Conservation (phyloP, 1,140 invertebrate species). For the Nasonia longicornis region DNA sequence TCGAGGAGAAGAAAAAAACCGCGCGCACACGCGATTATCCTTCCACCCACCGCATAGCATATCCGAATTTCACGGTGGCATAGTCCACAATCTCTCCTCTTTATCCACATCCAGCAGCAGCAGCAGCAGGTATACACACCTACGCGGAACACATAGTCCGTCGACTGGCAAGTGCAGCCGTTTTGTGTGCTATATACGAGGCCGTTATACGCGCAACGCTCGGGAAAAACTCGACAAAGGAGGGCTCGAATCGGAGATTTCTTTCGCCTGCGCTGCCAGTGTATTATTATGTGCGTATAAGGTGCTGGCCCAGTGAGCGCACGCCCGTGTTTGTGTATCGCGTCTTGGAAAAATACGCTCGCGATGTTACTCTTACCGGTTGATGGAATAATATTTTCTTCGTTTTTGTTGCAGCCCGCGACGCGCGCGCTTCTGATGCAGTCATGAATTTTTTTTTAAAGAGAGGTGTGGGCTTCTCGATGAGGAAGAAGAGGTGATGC, state of each 20-base stretch:
- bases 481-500: no score
- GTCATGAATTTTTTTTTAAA: constrained; percentile 30
- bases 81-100: neutral
- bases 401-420: neutral
- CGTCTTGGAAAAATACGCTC: constrained; percentile 35
- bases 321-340: constrained; percentile 23
- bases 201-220: constrained; percentile 3
- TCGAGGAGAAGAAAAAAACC: neutral
- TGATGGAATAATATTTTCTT: constrained; percentile 37
- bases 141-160: neutral
- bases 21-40: neutral
- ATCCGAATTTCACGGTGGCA: neutral
- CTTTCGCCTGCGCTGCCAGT: neutral
- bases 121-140: neutral
- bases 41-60: neutral
- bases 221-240: constrained; percentile 22
- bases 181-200: neutral
- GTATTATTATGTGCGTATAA: neutral
- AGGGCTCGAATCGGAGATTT: neutral
- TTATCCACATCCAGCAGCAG: neutral
- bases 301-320: neutral
- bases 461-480: neutral
- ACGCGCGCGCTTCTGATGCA: neutral
- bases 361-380: neutral
- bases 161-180: neutral